Percentiles rank a stretch among this genome's conserved stretches.
These are phyloP conservation scores for Slavum lentiscoides DNA, from an alignment of 2,888 invertebrate genomes.

Conservation along the genomic window DNA sequence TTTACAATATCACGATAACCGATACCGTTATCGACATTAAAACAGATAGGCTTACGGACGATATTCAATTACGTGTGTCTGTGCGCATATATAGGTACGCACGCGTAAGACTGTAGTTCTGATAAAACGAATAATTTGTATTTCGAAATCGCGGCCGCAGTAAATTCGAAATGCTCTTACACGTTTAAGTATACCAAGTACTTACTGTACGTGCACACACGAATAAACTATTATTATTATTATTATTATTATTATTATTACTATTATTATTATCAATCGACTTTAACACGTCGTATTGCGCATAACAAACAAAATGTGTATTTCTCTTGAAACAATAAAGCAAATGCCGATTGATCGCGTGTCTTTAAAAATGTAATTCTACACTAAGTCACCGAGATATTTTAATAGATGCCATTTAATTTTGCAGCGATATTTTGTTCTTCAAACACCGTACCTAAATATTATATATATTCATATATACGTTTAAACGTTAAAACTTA, in stretches of 20 bases:
- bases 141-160: not conserved
- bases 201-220: too few relatives aligned
- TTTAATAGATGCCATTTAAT: not conserved
- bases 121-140: not conserved
- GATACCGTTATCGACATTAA: not conserved
- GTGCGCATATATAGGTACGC: too few relatives aligned
- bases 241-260: too few relatives aligned
- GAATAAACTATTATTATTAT: too few relatives aligned
- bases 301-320: not conserved
- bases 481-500: not conserved
- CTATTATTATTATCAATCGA: too few relatives aligned
- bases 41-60: not conserved
- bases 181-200: too few relatives aligned
- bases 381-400: not conserved
- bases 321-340: not conserved
- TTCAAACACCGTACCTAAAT: too few relatives aligned
- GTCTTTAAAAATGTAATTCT: not conserved
- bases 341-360: not conserved
- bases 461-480: too few relatives aligned
- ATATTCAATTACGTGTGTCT: not conserved
- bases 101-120: not conserved
- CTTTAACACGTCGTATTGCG: too few relatives aligned
- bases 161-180: not conserved
- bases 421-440: too few relatives aligned
- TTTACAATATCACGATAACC: not conserved